phyloP scores from a whole-genome alignment of 92 coral and sea anemone species.

The Zoanthus sociatus region DNA sequence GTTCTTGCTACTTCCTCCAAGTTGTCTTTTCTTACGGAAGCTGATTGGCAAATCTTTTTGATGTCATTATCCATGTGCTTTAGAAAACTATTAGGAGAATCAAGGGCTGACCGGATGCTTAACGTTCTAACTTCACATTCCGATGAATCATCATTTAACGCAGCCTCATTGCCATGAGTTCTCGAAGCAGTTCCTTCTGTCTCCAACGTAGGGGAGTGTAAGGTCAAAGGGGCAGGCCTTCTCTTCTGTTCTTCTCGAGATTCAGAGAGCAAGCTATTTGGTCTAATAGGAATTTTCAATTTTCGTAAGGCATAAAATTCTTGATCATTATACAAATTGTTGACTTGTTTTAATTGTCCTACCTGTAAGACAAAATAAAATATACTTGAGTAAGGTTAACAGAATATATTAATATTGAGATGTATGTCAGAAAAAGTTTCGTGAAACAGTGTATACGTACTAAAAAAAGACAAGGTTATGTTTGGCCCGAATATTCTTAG shows the following conservation, averaged over 20 bases:
- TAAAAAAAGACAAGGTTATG: too few relatives aligned
- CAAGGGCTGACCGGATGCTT: constrained; percentile 88
- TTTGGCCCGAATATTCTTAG: too few relatives aligned
- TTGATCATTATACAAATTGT: constrained; percentile 93
- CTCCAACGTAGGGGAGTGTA: constrained; percentile 29
- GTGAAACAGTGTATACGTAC: too few relatives aligned
- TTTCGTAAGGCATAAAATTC: constrained; percentile 94
- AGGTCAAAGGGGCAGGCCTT: constrained; percentile 72
- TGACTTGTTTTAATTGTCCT: constrained; percentile 87
- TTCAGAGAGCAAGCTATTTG: constrained; percentile 92
- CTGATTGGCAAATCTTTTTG: constrained; percentile 87
- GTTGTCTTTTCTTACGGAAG: constrained; percentile 77
- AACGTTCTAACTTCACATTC: constrained; percentile 81
- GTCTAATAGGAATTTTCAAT: constrained; percentile 92
- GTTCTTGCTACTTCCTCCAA: constrained; percentile 89
- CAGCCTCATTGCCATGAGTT: constrained; percentile 59
- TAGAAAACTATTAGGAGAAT: constrained; percentile 91
- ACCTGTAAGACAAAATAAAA: constrained; percentile 59
- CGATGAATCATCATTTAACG: constrained; percentile 40
- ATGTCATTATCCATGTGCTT: constrained; percentile 95
- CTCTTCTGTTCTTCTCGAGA: constrained; percentile 68
- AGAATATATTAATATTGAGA: too few relatives aligned
- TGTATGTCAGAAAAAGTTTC: too few relatives aligned
- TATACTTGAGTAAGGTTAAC: too few relatives aligned
- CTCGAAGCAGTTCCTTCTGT: constrained; percentile 9